Conservation (phyloP, 2,797 vertebrate genomes). For the Pseudotriccus pelzelni region DNA sequence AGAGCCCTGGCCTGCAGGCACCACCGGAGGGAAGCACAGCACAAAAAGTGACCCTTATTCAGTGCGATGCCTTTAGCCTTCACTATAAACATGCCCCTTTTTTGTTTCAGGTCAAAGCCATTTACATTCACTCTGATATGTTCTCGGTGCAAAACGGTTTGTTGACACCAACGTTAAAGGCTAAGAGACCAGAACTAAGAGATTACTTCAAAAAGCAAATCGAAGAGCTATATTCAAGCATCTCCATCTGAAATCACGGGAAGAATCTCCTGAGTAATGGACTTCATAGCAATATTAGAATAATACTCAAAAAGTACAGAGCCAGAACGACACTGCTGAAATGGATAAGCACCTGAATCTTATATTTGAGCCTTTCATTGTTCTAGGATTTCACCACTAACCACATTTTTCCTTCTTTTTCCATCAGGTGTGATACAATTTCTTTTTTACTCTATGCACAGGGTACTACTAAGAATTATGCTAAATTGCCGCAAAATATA, state of each 20-base stretch:
- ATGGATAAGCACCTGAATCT: conserved; percentile 63
- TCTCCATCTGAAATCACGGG: conserved; percentile 84
- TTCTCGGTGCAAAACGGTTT: conserved; percentile 94
- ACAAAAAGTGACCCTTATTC: neutral
- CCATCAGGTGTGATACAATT: conserved; percentile 59
- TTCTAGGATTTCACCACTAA: conserved; percentile 63
- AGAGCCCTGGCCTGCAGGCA: neutral
- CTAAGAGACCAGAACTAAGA: conserved; percentile 92
- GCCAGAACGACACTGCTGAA: conserved; percentile 53
- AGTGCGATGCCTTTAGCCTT: neutral
- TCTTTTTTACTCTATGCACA: conserved; percentile 67
- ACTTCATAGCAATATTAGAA: conserved; percentile 75
- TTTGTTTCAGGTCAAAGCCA: conserved; percentile 90
- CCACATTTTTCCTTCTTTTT: conserved; percentile 59
- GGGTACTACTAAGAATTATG: conserved; percentile 60
- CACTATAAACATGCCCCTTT: neutral
- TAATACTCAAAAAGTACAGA: conserved; percentile 62
- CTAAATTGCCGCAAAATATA: conserved; percentile 63
- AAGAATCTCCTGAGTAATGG: conserved; percentile 51
- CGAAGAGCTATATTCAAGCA: conserved; percentile 89
- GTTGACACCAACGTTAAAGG: conserved; percentile 95
- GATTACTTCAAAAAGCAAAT: conserved; percentile 94
- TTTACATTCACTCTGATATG: conserved; percentile 92
- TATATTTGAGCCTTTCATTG: conserved; percentile 65
- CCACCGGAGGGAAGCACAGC: neutral